Evolutionary conservation across 2,113 vertebrate genomes (phyloP), one percentile per base, ranked within the genome.

Genomic region (Ploceus nigricollis): DNA sequence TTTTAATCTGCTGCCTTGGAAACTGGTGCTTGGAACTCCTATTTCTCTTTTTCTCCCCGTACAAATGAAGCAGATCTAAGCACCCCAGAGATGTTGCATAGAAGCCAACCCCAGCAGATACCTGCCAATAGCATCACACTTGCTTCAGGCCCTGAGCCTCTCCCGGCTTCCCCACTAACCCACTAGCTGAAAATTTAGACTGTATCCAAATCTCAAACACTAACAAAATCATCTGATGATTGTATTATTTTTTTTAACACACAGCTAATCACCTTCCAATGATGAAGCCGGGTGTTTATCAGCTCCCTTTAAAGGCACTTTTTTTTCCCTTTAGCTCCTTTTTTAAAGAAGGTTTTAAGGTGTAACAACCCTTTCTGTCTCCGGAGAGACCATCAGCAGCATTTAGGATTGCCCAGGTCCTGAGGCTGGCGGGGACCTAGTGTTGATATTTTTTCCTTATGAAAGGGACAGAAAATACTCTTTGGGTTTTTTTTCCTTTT

Each of bases 1-100:
- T 96, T 93, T 90, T 87, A 88, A 90, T 96, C 93, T 96, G 90
- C 95, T 97, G 72, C 94, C 96, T 91, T 14, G 56, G 89, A 94
- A 94, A 92, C 68, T 2, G 61, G 95, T 94, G 94, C 93, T 94
- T 95, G 82, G 90, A 94, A 50, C 39, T 86, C 73, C 63, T 19
- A 28, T 87, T 92, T 82, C 37, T 94, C 60, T 82, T 87, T 85
- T 73, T 57, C 58, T 92, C 80, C 84, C 91, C 16, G 0, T 82
- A 72, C 78, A 85, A 94, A 86, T 0, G 0, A 91, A 95, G 61
- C 77, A 79, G 93, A 76, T 86, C 42, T 68, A 82, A 92, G 89
- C 77, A 94, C 93, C 90, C 76, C 33, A n/a, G 94, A 91, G 71
- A 51, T 84, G 83, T 79, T 15, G 4, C 1, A 4, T 65, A 83